A percentile compares a stretch with the other conserved stretches of the same genome.
phyloP scores from a whole-genome alignment of 37 sponge, comb jelly and placozoan genomes.

The Eunapius fragilis region DNA sequence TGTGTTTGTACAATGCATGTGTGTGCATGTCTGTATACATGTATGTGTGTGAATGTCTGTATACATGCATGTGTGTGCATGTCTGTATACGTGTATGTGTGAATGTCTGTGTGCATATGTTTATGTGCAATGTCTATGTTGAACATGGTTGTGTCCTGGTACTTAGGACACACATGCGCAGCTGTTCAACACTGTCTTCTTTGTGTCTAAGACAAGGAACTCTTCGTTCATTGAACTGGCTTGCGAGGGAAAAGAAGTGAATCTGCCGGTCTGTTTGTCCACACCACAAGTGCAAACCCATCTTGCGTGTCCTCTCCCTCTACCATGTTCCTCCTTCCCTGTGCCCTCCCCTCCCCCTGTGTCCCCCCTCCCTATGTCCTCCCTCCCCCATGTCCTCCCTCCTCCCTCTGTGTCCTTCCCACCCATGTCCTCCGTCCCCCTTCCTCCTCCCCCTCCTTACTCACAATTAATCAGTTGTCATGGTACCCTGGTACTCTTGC shows the following conservation, averaged over 20 bases:
- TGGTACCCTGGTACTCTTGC: neutral
- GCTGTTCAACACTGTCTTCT: slow-evolving; percentile 35
- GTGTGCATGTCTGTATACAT: neutral
- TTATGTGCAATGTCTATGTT: slow-evolving; percentile 14
- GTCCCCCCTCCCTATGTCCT: neutral
- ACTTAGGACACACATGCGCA: slow-evolving; percentile 9
- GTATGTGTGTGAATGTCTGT: slow-evolving; percentile 2
- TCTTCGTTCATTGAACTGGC: slow-evolving; percentile 3
- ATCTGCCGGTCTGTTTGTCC: slow-evolving; percentile 27
- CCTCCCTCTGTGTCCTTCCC: neutral
- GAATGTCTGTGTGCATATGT: slow-evolving; percentile 13
- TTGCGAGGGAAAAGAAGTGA: neutral
- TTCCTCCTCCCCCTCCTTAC: neutral
- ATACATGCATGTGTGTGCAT: slow-evolving; percentile 1
- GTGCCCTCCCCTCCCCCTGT: neutral
- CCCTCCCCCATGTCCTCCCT: neutral
- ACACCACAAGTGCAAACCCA: neutral
- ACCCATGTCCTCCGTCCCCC: neutral
- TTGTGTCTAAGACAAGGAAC: slow-evolving; percentile 36
- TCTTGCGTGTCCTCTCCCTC: neutral
- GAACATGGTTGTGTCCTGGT: neutral
- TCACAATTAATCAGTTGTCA: neutral
- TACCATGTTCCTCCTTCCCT: neutral
- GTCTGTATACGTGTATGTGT: slow-evolving; percentile 16
- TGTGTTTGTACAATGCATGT: neutral